These are phyloP conservation scores for Diogma glabrata DNA, from an alignment of 2,888 invertebrate genomes.

Conservation along the genomic window DNA sequence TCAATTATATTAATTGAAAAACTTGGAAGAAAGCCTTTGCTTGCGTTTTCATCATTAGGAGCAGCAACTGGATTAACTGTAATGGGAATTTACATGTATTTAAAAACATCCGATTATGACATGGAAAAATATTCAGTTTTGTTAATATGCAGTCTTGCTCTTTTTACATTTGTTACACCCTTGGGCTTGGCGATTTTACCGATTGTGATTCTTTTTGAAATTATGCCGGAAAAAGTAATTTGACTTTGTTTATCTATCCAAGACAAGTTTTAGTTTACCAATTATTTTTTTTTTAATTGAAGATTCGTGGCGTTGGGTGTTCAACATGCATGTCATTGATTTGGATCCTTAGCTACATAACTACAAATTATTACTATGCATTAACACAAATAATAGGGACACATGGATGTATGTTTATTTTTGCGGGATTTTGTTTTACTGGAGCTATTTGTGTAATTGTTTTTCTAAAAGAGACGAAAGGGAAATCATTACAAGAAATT, in stretches of 20 bases:
- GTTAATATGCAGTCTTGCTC: slow-evolving; percentile 13
- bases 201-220: slow-evolving; percentile 15
- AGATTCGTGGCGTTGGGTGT: slow-evolving; percentile 14
- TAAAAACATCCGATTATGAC: slow-evolving; percentile 9
- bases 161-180: slow-evolving; percentile 15
- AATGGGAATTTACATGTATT: slow-evolving; percentile 9
- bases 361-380: slow-evolving; percentile 23
- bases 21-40: slow-evolving; percentile 28
- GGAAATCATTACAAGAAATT: slow-evolving; percentile 29
- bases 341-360: slow-evolving; percentile 20
- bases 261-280: too few species aligned
- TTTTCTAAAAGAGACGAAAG: slow-evolving; percentile 33
- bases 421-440: slow-evolving; percentile 24
- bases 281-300: too few species aligned
- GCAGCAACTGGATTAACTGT: slow-evolving; percentile 9
- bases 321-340: slow-evolving; percentile 19
- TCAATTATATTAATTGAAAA: slow-evolving; percentile 31
- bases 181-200: slow-evolving; percentile 15
- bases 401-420: slow-evolving; percentile 29
- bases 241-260: too few species aligned
- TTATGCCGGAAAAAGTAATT: slow-evolving; percentile 16
- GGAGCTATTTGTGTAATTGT: slow-evolving; percentile 28
- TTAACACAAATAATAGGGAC: slow-evolving; percentile 25
- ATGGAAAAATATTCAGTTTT: slow-evolving; percentile 11
- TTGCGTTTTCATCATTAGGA: slow-evolving; percentile 13